Base-by-base conservation (phyloP, 2,113 vertebrate genomes). In the Sakesphorus luctuosus region DNA sequence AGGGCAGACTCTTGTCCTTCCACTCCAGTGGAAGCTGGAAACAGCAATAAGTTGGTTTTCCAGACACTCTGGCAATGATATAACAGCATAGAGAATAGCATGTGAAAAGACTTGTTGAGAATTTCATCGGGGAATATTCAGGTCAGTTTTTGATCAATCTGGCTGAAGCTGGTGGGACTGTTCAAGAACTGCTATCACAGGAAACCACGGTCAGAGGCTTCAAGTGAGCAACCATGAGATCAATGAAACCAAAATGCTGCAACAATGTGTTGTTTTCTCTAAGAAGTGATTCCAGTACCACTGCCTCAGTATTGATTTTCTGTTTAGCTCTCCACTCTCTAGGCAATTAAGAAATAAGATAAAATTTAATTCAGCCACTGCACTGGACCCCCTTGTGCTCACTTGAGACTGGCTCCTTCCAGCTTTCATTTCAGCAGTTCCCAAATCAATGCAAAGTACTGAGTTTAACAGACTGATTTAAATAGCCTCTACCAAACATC, bases 21-120 rank as follows among this genome's bases (percentile, higher is more conserved):
- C 26, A 17, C 26, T 56, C 28, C 43, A 69, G 19, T 35, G 16
- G 36, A 69, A 92, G 25, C 11, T 36, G 35, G 18, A 52, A 33
- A 18, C 9, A 76, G 31, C 2, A 2, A 2, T 44, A 63, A 59
- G 0, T 31, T 71, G 35, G 33, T 31, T 72, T 89, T 69, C 40
- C 61, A 76, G 66, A 26, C 11, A 11, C 40, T 79, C 17, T 44
- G 10, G 18, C 18, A 61, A 43, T 4, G 18, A 7, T 36, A 25
- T 20, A 29, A 26, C 9, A 50, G 46, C 0, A 0, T 14, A 20
- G 1, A 44, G 73, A 25, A n/a, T 3, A 81, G 19, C 1, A 0
- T 17, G 9, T 25, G 33, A 75, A n/a, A 23, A 43, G 13, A 8
- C 26, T 36, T 2, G 0, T 17, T 29, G 20, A 67, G 23, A 18